Conservation (phyloP, 2,797 vertebrate genomes). For the Crossoptilon crossoptilon region DNA sequence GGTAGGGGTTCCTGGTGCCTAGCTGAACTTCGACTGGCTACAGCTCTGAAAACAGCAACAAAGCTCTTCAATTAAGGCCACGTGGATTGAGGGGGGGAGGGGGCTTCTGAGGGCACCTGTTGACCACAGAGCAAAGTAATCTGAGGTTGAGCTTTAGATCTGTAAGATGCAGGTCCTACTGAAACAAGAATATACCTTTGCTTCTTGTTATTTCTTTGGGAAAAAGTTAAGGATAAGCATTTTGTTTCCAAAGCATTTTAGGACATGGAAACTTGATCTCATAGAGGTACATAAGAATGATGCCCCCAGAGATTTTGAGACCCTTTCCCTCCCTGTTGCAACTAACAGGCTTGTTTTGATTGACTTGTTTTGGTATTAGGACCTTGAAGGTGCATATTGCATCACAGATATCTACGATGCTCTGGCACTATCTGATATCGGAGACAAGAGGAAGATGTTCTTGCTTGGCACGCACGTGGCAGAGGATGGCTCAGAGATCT, state of each 20-base stretch:
- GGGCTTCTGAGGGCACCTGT: neutral
- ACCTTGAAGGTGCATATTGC: constrained; percentile 85
- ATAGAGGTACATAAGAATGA: neutral
- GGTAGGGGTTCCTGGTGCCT: constrained; percentile 79
- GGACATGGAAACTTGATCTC: neutral
- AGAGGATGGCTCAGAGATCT: constrained; percentile 79
- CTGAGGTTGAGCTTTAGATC: neutral
- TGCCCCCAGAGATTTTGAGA: neutral
- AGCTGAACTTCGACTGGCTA: neutral
- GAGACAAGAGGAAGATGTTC: constrained; percentile 87
- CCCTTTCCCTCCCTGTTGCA: neutral
- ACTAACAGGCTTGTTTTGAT: neutral
- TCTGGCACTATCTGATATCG: constrained; percentile 84
- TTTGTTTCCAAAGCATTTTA: neutral
- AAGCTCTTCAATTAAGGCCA: neutral
- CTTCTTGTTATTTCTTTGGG: neutral
- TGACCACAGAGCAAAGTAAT: neutral
- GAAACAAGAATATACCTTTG: neutral
- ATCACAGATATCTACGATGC: constrained; percentile 92
- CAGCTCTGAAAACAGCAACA: neutral
- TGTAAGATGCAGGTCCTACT: neutral
- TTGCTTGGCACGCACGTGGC: constrained; percentile 88
- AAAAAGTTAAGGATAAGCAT: neutral
- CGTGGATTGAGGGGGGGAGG: neutral
- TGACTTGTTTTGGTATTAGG: constrained; percentile 77